Evolutionary conservation across 2,888 invertebrate species (phyloP).

Genomic region (Cataglyphis cursor): DNA sequence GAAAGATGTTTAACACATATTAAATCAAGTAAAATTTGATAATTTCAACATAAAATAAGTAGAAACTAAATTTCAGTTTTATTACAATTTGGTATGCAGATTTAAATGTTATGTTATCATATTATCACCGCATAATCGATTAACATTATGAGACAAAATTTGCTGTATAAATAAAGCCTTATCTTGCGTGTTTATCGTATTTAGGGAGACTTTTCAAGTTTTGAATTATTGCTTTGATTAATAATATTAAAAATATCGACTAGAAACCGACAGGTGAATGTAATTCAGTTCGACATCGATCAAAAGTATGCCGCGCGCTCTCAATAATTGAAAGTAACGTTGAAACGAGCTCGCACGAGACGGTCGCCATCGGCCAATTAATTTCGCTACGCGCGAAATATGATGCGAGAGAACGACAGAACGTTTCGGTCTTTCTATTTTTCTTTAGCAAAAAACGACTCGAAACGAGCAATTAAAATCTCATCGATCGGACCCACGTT

Average conservation of each 20-base stretch:
- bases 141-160: conserved; percentile 7
- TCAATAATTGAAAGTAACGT: conserved; percentile 43
- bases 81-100: conserved; percentile 6
- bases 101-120: conserved; percentile 15
- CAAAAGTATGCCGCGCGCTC: conserved; percentile 31
- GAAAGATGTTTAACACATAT: conserved; percentile 1
- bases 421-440: conserved; percentile 25
- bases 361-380: conserved; percentile 44
- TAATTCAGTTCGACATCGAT: conserved; percentile 11
- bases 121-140: background rate
- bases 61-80: background rate
- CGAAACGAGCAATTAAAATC: conserved; percentile 53
- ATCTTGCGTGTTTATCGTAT: background rate
- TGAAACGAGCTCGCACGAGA: conserved; percentile 20
- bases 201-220: background rate
- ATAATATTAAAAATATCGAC: conserved; percentile 40
- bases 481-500: conserved; percentile 21
- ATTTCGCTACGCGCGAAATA: conserved; percentile 41
- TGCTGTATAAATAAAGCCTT: background rate
- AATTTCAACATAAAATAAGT: background rate
- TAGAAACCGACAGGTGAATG: background rate
- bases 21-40: background rate
- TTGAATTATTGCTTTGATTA: conserved; percentile 28
- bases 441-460: conserved; percentile 26
- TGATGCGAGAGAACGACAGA: conserved; percentile 2